phyloP scores from a whole-genome alignment of 2,888 invertebrate species.

The Acheta domesticus region DNA sequence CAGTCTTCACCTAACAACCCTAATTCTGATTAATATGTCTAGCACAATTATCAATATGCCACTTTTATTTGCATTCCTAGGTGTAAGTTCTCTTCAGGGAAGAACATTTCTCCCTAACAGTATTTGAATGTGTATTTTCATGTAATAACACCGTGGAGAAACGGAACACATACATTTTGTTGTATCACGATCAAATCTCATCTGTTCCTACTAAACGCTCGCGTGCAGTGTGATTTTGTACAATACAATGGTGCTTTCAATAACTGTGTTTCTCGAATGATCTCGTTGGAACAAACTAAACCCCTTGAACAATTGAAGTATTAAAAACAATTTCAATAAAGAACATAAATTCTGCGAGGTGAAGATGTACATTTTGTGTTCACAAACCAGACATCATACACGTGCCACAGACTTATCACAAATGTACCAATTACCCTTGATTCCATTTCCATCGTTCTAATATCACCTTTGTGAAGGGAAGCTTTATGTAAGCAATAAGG shows the following conservation, averaged over 20 bases:
- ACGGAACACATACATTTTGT: slow-evolving; percentile 2
- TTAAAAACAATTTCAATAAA: neutral
- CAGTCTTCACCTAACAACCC: no score
- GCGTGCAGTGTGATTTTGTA: slow-evolving; percentile 1
- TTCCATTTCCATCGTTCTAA: no score
- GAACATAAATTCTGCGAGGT: neutral
- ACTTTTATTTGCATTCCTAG: neutral
- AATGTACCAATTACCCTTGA: no score
- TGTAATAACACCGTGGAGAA: slow-evolving; percentile 18
- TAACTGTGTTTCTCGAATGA: slow-evolving; percentile 11
- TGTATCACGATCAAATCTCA: slow-evolving; percentile 11
- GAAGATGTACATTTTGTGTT: neutral
- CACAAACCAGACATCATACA: neutral
- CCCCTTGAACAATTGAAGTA: neutral
- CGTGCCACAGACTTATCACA: no score
- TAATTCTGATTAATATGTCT: neutral
- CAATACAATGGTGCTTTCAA: slow-evolving; percentile 18
- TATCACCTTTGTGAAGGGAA: no score
- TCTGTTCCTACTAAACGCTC: slow-evolving; percentile 2
- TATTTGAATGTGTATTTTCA: slow-evolving; percentile 3
- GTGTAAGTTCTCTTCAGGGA: neutral
- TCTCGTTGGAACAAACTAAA: slow-evolving; percentile 1
- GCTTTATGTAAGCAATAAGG: no score
- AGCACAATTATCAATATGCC: neutral
- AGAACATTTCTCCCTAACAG: neutral